These are phyloP conservation scores for Grallaria varia DNA, from an alignment of 2,113 vertebrate species.

Conservation along the genomic window DNA sequence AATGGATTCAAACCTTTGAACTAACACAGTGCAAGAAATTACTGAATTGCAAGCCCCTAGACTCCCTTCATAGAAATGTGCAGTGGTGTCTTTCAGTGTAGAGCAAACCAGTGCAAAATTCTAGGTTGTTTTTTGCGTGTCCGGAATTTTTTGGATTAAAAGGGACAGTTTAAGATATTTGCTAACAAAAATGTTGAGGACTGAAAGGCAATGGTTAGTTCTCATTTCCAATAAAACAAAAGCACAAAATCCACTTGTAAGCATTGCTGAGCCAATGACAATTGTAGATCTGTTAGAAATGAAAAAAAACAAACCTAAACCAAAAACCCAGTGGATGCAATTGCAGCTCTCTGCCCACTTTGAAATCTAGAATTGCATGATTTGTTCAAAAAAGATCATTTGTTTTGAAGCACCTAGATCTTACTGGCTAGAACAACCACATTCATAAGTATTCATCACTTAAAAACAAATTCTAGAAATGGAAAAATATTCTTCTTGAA, in stretches of 20 bases:
- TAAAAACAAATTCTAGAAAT: background rate
- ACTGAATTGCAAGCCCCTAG: background rate
- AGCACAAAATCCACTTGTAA: background rate
- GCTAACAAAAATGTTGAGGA: background rate
- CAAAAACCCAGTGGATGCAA: background rate
- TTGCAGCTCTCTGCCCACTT: background rate
- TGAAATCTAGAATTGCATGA: background rate
- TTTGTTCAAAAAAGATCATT: background rate
- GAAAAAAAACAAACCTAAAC: no score
- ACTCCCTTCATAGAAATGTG: background rate
- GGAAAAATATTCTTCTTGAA: background rate
- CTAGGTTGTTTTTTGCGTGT: background rate
- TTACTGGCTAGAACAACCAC: background rate
- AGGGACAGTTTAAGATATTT: background rate
- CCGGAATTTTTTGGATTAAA: background rate
- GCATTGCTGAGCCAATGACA: background rate
- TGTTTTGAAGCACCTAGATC: background rate
- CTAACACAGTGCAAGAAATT: background rate
- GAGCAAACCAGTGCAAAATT: background rate
- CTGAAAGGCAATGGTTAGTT: background rate
- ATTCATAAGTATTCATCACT: fast-evolving
- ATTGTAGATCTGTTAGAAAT: background rate
- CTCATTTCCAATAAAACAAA: background rate
- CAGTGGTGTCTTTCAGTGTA: background rate
- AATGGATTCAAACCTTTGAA: background rate